phyloP scores from a whole-genome alignment of 2,113 vertebrate species.

The Hyperoodon ampullatus region DNA sequence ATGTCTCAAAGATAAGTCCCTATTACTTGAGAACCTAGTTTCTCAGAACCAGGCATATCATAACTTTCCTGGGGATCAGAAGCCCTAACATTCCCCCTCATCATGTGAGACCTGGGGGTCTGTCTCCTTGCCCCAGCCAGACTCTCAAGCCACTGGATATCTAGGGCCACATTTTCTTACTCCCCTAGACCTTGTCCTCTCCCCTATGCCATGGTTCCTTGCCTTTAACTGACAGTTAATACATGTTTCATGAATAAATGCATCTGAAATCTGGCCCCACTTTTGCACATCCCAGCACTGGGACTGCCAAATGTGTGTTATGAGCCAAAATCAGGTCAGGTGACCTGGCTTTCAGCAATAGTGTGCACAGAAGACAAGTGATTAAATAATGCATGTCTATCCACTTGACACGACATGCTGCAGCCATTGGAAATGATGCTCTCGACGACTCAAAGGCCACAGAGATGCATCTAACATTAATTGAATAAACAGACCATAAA shows the following conservation, averaged over 20 bases:
- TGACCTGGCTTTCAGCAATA: slow-evolving; percentile 67
- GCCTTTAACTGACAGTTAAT: slow-evolving; percentile 50
- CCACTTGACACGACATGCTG: slow-evolving; percentile 58
- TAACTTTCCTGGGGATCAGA: not conserved
- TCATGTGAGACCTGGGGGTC: not conserved
- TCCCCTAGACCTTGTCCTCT: not conserved
- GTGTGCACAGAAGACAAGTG: slow-evolving; percentile 66
- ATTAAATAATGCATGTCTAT: slow-evolving; percentile 71
- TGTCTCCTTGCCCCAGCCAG: not conserved
- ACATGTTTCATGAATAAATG: slow-evolving; percentile 63
- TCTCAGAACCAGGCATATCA: not conserved
- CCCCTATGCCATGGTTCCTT: not conserved
- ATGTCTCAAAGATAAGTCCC: slow-evolving; percentile 45
- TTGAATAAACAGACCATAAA: slow-evolving; percentile 69
- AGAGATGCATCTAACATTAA: slow-evolving; percentile 63
- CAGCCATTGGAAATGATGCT: slow-evolving; percentile 66
- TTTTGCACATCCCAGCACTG: slow-evolving; percentile 14
- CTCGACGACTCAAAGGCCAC: slow-evolving; percentile 60
- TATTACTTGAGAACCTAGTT: slow-evolving; percentile 14
- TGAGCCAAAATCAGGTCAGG: slow-evolving; percentile 65
- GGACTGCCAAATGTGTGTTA: slow-evolving; percentile 47
- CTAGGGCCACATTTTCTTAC: not conserved
- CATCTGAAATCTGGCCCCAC: slow-evolving; percentile 33
- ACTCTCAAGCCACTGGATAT: not conserved
- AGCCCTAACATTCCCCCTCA: not conserved